These are phyloP conservation scores for Ylistrum balloti DNA, from an alignment of 1,140 invertebrate genomes.

Conservation along the genomic window DNA sequence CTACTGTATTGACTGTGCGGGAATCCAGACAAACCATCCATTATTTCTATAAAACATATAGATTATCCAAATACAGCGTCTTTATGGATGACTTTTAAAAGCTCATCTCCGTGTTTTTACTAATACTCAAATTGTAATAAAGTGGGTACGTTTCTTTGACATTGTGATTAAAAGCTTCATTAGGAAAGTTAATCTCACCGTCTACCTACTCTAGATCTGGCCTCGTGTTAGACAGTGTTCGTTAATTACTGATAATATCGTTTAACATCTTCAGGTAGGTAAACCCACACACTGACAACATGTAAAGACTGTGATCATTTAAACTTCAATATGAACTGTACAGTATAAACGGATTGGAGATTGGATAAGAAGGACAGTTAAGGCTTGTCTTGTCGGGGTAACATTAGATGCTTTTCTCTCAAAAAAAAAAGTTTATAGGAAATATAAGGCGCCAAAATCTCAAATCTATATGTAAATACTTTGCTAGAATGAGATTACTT, in stretches of 20 bases:
- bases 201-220: not conserved
- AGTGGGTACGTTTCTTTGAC: not conserved
- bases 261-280: too few species aligned
- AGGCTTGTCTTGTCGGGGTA: too few species aligned
- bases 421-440: too few species aligned
- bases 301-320: too few species aligned
- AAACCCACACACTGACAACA: too few species aligned
- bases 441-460: too few species aligned
- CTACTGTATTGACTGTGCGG: not conserved
- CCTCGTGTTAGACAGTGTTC: not conserved
- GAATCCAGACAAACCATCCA: not conserved
- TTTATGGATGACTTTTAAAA: not conserved
- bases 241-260: not conserved
- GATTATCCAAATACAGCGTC: not conserved
- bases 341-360: too few species aligned
- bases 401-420: too few species aligned
- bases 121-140: constrained; percentile 13
- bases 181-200: not conserved
- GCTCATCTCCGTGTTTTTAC: not conserved
- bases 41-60: not conserved
- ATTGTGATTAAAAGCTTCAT: constrained; percentile 9
- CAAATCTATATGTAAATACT: too few species aligned
- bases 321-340: too few species aligned
- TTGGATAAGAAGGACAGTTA: too few species aligned
- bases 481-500: too few species aligned